Evolutionary conservation across 2,888 invertebrate genomes (phyloP), one percentile per base, ranked within the genome.

Genomic region (Clepsis dumicolana): DNA sequence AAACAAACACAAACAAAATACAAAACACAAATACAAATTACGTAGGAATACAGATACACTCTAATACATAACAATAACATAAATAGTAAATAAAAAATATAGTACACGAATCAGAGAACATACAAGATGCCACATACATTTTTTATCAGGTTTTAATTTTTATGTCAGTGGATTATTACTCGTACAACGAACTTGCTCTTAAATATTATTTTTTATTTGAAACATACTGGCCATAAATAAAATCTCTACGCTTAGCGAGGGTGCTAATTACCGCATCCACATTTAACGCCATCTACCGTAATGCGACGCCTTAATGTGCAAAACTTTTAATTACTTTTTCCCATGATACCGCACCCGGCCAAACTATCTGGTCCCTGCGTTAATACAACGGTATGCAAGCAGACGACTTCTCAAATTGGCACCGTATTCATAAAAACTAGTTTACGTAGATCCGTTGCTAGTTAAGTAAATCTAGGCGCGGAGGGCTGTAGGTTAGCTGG

Each of bases 301-400:
- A 54, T 62, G 56, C 61, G 50, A 62, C 64, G 67, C 67, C 50
- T 67, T 67, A 50, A 67, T 67, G 67, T 62, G 67, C 62, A 67
- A 67, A 67, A 67, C 57, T 67, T 67, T 67, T 67, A 67, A 67
- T 67, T 67, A 67, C 67, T 67, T 63, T 65, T 67, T 67, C 62
- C 62, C 62, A 57, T 67, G 64, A 64, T 44, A 32, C 54, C 25
- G 12, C 38, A 48, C 14, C 57, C 62, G 35, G 32, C 68, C 59
- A 50, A 61, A 53, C 59, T 64, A 52, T 53, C 27, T 21, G 18
- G 27, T 27, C 59, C 52, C 41, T 38, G 21, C 59, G 14, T 57
- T 38, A 41, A 63, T 57, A 62, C 57, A 41, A 21, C 29, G 5
- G 5, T 35, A 21, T 59, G 62, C 52, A 53, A 53, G 52, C 32